Base-by-base conservation (phyloP, 2,113 vertebrate genomes). In the Narcine bancroftii region DNA sequence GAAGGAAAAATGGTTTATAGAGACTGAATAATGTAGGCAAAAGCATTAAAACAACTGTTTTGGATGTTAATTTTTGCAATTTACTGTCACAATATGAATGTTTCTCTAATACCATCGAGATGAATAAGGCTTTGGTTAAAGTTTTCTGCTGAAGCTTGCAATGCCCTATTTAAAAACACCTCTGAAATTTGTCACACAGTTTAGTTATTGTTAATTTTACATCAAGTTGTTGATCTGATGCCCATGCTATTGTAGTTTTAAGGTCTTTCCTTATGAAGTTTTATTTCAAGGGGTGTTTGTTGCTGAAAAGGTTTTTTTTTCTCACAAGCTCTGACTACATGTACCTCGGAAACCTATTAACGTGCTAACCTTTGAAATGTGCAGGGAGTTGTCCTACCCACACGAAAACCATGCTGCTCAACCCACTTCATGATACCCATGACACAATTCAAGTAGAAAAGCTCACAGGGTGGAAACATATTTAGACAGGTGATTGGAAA, bases 371-470 rank as follows among this genome's bases (percentile, higher is more conserved):
- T 91, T 91, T 91, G 89, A 66, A 69, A 91, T 47, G 29, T 71
- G 9, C 11, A 26, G 65, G 89, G 63, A 69, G 63, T 69, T 65
- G 3, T 39, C 89, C 89, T 69, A 42, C 89, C 89, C 89, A 91
- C 89, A 91, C 89, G 45, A 69, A 42, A 69, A 91, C 65, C 26
- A 42, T 71, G 65, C 39, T 42, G 89, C 26, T 69, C 89, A 71
- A 91, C 89, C 89, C 63, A 91, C 89, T 69, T 47, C 33, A 91
- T 91, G 89, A 15, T 91, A 91, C 89, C 85, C 89, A 91, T 91
- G 89, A 91, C 89, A 91, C 63, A 91, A 71, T 91, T 91, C 21
- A 69, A 91, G 87, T 91, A 69, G 29, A 69, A 91, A 91, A 47
- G 1, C 89, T 42, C 65, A 47, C 42, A 0, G 42, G 24, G 39